Conservation (phyloP, 2,113 vertebrate species). For the Dasyurus viverrinus region DNA sequence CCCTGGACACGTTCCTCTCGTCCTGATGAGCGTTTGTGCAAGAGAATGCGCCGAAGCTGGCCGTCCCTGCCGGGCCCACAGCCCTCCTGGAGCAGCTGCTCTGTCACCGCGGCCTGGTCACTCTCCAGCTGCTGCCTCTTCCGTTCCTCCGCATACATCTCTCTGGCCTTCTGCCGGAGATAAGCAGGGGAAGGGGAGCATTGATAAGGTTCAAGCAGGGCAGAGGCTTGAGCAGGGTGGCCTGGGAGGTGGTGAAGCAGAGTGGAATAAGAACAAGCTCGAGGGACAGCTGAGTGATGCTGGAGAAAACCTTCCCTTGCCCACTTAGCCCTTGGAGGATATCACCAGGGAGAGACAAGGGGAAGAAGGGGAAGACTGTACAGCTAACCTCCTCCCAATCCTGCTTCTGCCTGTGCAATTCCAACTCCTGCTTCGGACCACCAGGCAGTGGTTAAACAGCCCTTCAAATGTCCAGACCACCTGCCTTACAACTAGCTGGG, state of each 20-base stretch:
- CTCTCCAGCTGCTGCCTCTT: slow-evolving; percentile 90
- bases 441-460: not conserved
- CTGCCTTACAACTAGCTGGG: not conserved
- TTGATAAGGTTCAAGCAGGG: slow-evolving; percentile 54
- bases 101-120: slow-evolving; percentile 88
- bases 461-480: not conserved
- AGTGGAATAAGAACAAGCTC: not conserved
- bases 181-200: slow-evolving; percentile 34
- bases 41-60: slow-evolving; percentile 83
- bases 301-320: not conserved
- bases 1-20: slow-evolving; percentile 91
- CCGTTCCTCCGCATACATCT: slow-evolving; percentile 90
- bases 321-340: not conserved
- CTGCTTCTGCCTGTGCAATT: not conserved
- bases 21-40: slow-evolving; percentile 86
- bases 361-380: not conserved
- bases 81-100: slow-evolving; percentile 89
- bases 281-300: not conserved
- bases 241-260: not conserved
- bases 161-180: slow-evolving; percentile 91
- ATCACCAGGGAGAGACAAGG: not conserved
- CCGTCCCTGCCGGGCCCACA: slow-evolving; percentile 79
- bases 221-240: not conserved
- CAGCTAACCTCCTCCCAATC: not conserved
- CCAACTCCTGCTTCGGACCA: not conserved